Base-by-base conservation (phyloP, 2,888 invertebrate genomes). In the Drosophila planitibia region DNA sequence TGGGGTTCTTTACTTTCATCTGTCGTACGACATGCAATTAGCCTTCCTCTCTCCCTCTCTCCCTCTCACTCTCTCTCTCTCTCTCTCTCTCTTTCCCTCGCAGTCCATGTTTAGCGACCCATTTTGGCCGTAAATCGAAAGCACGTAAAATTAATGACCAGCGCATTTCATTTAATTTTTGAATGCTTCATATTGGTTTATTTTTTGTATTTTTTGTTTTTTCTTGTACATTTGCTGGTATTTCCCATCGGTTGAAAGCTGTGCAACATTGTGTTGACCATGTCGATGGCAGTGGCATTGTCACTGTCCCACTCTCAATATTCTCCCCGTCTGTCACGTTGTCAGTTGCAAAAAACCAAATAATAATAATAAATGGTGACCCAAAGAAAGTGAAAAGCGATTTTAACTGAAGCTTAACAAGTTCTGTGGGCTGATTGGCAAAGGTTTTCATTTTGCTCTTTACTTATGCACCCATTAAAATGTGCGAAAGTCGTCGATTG, bases 201-300 rank as follows among this genome's bases (percentile, higher is more conserved):
- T 19, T n/a, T 30, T n/a, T 28, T 14, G 0, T 28, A 14, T 32
- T 49, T 14, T 32, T 32, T 9, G 7, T 37, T 35, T 22, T 19
- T 39, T 49, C 7, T 4, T 16, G 7, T 47, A 16, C 22, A 16
- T 25, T 16, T 47, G 25, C 22, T 47, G 22, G 16, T 9, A 16
- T 49, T 69, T 76, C 16, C 25, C n/a, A 37, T 41, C 62, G 39
- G 30, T 52, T 51, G 39, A 59, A 72, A 53, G 47, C 35, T 49
- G 49, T 54, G 63, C 71, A 53, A 55, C 57, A 65, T 52, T 69
- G 76, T 65, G 76, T 75, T 84, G 81, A 75, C 74, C 88, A 82
- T 77, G 79, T 82, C 85, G 79, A 70, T 65, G 75, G 82, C 86
- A 71, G 55, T 77, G 75, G 62, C 74, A 70, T 60, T 70, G 83